These are phyloP conservation scores for Heliconius ethilla DNA, from an alignment of 2,888 invertebrate genomes.

Conservation along the genomic window DNA sequence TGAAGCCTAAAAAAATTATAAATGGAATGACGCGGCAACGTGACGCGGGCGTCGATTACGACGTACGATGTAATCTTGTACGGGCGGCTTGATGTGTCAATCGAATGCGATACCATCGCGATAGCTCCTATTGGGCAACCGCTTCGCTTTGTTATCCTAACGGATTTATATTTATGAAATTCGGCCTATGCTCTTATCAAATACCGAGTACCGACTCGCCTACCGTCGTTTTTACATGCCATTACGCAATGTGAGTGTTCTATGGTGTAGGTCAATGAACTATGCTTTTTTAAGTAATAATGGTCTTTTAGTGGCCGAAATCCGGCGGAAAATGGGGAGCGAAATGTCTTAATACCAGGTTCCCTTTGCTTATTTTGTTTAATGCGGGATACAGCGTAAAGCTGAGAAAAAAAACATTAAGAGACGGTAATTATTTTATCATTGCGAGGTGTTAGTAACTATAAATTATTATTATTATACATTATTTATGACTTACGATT, in stretches of 20 bases:
- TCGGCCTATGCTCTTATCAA: conserved; percentile 51
- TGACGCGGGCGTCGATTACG: conserved; percentile 67
- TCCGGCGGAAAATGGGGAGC: too few species aligned
- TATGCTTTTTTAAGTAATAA: not conserved
- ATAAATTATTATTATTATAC: too few species aligned
- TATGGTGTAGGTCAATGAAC: not conserved
- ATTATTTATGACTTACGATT: not conserved
- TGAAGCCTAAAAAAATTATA: not conserved
- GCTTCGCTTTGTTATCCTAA: conserved; percentile 77
- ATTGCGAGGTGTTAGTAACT: too few species aligned
- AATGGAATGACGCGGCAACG: conserved; percentile 49
- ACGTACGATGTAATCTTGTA: conserved; percentile 73
- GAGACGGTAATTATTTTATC: not conserved
- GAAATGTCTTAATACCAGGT: too few species aligned
- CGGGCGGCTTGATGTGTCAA: conserved; percentile 78
- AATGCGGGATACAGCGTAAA: too few species aligned
- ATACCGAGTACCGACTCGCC: conserved; percentile 54
- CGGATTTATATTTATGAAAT: conserved; percentile 72
- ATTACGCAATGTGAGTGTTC: conserved; percentile 20
- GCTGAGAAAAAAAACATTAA: too few species aligned
- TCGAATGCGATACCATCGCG: conserved; percentile 65
- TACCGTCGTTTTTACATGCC: conserved; percentile 46
- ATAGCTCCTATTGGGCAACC: conserved; percentile 78
- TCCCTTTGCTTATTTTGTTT: too few species aligned
- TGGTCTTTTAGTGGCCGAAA: not conserved